Percentiles rank a stretch among this genome's conserved stretches.
These are phyloP conservation scores for Chrysogorgia sp. DNA, from an alignment of 92 coral and sea anemone species.

Conservation along the genomic window DNA sequence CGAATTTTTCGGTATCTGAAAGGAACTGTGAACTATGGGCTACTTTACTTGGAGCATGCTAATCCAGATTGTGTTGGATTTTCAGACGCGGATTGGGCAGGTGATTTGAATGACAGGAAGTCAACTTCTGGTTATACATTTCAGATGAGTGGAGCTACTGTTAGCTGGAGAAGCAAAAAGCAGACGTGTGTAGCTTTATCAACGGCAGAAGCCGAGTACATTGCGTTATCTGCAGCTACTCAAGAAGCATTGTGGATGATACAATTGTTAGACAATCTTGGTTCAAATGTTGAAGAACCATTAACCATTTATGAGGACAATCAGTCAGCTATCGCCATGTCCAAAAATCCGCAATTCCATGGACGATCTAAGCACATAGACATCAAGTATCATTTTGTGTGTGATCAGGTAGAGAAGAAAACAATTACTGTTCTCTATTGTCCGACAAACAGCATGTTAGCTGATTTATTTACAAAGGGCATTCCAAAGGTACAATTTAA, in stretches of 20 bases:
- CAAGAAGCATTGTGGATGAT: slow-evolving; percentile 14
- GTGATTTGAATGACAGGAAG: slow-evolving; percentile 63
- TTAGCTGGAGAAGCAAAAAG: slow-evolving; percentile 76
- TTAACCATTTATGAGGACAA: neutral
- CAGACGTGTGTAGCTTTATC: slow-evolving; percentile 70
- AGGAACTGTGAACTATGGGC: slow-evolving; percentile 59
- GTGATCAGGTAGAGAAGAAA: slow-evolving; percentile 33
- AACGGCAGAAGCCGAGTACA: slow-evolving; percentile 40
- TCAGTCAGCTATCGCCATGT: neutral
- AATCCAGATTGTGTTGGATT: slow-evolving; percentile 56
- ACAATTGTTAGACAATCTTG: neutral
- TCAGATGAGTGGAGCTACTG: slow-evolving; percentile 58
- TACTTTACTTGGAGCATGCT: slow-evolving; percentile 38
- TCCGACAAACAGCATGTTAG: slow-evolving; percentile 35
- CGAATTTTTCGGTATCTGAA: slow-evolving; percentile 62
- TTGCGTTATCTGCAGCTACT: slow-evolving; percentile 26
- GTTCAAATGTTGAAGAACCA: neutral
- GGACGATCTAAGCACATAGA: slow-evolving; percentile 8
- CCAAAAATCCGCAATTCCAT: slow-evolving; percentile 1
- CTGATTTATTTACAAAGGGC: slow-evolving; percentile 34
- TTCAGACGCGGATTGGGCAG: slow-evolving; percentile 68
- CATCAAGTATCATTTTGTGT: neutral
- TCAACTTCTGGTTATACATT: slow-evolving; percentile 64
- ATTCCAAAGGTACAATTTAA: slow-evolving; percentile 36
- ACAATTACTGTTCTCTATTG: slow-evolving; percentile 17